Conservation (phyloP, 2,113 vertebrate species). For the Formicarius rufipectus region DNA sequence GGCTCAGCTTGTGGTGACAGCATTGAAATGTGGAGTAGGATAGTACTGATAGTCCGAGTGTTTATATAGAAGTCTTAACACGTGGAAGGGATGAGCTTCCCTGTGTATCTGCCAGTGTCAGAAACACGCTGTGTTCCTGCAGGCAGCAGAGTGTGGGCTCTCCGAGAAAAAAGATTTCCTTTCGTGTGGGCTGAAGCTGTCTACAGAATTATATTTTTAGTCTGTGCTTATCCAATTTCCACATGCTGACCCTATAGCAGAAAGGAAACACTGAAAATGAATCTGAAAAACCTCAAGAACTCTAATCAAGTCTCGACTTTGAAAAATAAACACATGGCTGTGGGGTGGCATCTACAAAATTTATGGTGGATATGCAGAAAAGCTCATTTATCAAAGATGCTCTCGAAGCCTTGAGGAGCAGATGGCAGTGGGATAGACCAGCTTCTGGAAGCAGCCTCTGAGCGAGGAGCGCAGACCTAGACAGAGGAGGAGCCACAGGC, state of each 20-base stretch:
- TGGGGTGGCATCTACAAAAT: constrained; percentile 28
- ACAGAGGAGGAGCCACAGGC: constrained; percentile 47
- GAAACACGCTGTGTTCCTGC: neutral
- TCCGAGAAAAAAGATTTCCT: constrained; percentile 45
- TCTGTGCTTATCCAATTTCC: constrained; percentile 14
- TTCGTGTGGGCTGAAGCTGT: constrained; percentile 54
- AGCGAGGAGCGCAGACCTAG: neutral
- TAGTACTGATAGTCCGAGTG: neutral
- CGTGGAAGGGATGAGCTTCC: constrained; percentile 28
- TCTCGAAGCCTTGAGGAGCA: neutral
- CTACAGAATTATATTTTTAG: constrained; percentile 53
- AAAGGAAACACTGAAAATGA: constrained; percentile 18
- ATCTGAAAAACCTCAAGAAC: constrained; percentile 31
- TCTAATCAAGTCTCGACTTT: constrained; percentile 50
- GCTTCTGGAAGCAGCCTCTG: neutral
- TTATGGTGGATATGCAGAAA: constrained; percentile 12
- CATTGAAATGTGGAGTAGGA: neutral
- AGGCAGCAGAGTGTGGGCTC: neutral
- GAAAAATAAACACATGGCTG: constrained; percentile 46
- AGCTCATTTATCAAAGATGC: constrained; percentile 24
- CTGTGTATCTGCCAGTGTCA: neutral
- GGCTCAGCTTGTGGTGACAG: neutral
- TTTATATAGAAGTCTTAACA: constrained; percentile 15
- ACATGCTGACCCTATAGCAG: constrained; percentile 25
- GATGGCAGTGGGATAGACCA: neutral